Base-by-base conservation (phyloP, 2,113 vertebrate species). In the Salvelinus alpinus region DNA sequence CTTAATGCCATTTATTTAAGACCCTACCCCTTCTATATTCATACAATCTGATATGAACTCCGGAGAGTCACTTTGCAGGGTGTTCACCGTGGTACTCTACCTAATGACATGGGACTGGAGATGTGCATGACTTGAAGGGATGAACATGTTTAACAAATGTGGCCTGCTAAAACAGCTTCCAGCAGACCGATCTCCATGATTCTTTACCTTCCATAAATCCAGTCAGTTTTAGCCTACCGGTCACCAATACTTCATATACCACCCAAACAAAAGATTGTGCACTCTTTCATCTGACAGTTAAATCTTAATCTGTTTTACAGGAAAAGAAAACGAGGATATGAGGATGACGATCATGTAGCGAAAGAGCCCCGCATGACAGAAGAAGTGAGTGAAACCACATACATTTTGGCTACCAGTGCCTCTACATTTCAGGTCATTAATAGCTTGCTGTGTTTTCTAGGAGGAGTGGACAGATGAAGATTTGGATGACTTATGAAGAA, bases 401-500 rank as follows among this genome's bases (percentile, higher is more conserved):
- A 22, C 6, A 25, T 59, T 16, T 9, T 47, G 14, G 6, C 11
- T 44, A 44, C 29, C 18, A 73, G 8, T 1, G 20, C 4, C 48
- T 48, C 5, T 51, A 20, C 3, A 3, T 13, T 64, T 70, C 38
- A 67, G 57, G 51, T 54, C 12, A 48, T 0, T 12, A 12, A 7
- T 14, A 47, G 27, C 29, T 38, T 74, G 13, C 24, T 24, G 1
- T 81, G 67, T 73, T 7, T 81, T 78, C 72, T 88, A 96, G 91
- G 94, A 44, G 38, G 38, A 97, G 75, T 97, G 96, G 95, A 97
- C 93, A 6, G 97, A 99, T 76, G 96, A 99, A 76, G 97, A 98
- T 44, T 44, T 44, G 38, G 38, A 29, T 27, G n/a, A 29, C 1
- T 14, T 66, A 14, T 66, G 25, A 66, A 62, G 59, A 22, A 8